Conservation (phyloP, 2,797 vertebrate genomes). For the Aulostomus chinensis region DNA sequence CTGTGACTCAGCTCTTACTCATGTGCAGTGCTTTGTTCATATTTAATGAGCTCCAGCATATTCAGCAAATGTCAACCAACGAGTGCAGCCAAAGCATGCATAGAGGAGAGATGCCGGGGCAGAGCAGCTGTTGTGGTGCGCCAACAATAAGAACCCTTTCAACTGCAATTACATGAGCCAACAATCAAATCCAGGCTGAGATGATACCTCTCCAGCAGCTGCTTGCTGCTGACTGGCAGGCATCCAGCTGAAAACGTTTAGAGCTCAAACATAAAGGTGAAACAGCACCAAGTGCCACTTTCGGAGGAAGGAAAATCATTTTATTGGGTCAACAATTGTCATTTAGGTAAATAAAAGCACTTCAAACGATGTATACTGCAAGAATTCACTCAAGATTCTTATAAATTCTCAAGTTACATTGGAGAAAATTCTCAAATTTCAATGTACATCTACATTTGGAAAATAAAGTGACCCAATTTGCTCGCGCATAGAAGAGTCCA, state of each 20-base stretch:
- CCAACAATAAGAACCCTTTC: slow-evolving; percentile 16
- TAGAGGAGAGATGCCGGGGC: slow-evolving; percentile 3
- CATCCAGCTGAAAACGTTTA: too few species aligned
- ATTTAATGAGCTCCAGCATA: slow-evolving; percentile 37
- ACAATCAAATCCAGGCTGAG: slow-evolving; percentile 1
- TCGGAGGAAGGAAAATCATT: slow-evolving; percentile 5
- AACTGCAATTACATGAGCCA: slow-evolving; percentile 11
- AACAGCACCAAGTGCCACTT: background rate
- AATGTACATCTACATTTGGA: slow-evolving; percentile 47
- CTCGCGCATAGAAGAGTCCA: background rate
- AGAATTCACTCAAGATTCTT: too few species aligned
- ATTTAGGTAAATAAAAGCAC: background rate
- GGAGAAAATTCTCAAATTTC: slow-evolving; percentile 6
- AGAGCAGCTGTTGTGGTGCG: slow-evolving; percentile 25
- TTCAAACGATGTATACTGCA: slow-evolving; percentile 5
- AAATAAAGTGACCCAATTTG: slow-evolving; percentile 43
- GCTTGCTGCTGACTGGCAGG: too few species aligned
- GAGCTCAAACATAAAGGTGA: too few species aligned
- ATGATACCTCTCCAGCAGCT: slow-evolving; percentile 16
- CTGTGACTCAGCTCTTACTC: slow-evolving; percentile 61
- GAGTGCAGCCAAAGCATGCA: slow-evolving; percentile 8
- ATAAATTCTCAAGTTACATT: slow-evolving; percentile 8
- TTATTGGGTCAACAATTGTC: slow-evolving; percentile 66
- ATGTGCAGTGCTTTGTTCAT: slow-evolving; percentile 51
- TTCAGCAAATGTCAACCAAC: slow-evolving; percentile 45